phyloP scores from a whole-genome alignment of 2,888 invertebrate species.

The Pinctada fucata region DNA sequence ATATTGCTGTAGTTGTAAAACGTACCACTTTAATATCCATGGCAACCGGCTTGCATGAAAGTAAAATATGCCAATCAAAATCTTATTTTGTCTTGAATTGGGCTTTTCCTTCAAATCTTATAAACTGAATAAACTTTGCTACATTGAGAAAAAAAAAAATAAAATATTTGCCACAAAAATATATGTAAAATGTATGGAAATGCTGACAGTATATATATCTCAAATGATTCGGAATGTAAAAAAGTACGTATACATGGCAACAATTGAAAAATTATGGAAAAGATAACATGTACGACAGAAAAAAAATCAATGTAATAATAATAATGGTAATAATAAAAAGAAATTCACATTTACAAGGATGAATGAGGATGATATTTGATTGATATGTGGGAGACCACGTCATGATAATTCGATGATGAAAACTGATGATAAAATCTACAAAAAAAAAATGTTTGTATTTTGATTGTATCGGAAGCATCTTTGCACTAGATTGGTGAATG shows the following conservation, averaged over 20 bases:
- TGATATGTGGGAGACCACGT: too few species aligned
- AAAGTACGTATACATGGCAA: neutral
- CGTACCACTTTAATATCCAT: slow-evolving; percentile 5
- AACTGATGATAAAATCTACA: too few species aligned
- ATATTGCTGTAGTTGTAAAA: slow-evolving; percentile 13
- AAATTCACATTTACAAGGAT: slow-evolving; percentile 5
- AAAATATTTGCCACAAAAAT: slow-evolving; percentile 2
- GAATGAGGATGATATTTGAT: too few species aligned
- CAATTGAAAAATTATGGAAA: slow-evolving; percentile 13
- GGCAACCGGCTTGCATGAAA: slow-evolving; percentile 29
- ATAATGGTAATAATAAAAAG: neutral
- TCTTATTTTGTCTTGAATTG: neutral
- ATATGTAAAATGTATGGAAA: neutral
- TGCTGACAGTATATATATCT: slow-evolving; percentile 3
- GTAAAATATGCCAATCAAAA: slow-evolving; percentile 4
- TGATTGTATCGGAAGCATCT: neutral
- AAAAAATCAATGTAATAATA: neutral
- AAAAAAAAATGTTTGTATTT: too few species aligned
- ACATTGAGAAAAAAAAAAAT: neutral
- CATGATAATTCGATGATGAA: too few species aligned
- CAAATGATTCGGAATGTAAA: slow-evolving; percentile 3
- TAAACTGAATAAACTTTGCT: neutral
- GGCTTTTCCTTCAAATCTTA: neutral
- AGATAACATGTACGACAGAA: neutral
- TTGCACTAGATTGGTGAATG: too few species aligned